Base-by-base conservation (phyloP, 2,113 vertebrate genomes). In the Podarcis raffonei region DNA sequence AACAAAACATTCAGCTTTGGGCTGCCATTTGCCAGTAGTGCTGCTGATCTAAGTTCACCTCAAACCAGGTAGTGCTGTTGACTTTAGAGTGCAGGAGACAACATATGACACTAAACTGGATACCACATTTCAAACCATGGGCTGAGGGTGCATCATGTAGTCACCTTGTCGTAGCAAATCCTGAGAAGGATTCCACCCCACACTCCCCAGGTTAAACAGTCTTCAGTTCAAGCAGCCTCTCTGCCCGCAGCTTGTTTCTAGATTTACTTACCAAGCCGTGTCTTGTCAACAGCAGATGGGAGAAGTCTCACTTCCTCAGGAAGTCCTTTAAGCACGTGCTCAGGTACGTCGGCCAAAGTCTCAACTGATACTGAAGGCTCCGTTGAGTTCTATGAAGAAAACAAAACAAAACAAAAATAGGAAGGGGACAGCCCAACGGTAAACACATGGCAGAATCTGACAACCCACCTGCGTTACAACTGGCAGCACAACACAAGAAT, bases 281-380 rank as follows among this genome's bases (percentile, higher is more conserved):
- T 95, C 93, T 96, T 97, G 95, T 98, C 96, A 5, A 98, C 97
- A 42, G 97, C 97, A 82, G 97, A 97, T 0, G 97, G 97, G 75
- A 95, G 95, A 80, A 98, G 97, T 89, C 94, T 97, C 83, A 98
- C 96, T 0, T 97, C 97, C 94, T 98, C 97, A 0, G 97, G 97
- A 94, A 98, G 97, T 30, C 97, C 97, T 90, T 96, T 94, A 2
- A 97, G 92, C 57, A 98, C 95, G 0, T 97, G 97, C n/a, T 97
- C 96, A 69, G 97, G 97, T 25, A 98, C 97, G 84, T 97, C 95
- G 3, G 95, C 96, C 89, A 98, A 94, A 62, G 95, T 97, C 95
- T 98, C 97, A 2, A 96, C 93, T 87, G 93, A 3, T 18, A 91
- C 94, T 87, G 87, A 20, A 95, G 96, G 69, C n/a, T 96, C 96